phyloP scores from a whole-genome alignment of 64 coral and sea anemone species.

The Stichodactyla helianthus region DNA sequence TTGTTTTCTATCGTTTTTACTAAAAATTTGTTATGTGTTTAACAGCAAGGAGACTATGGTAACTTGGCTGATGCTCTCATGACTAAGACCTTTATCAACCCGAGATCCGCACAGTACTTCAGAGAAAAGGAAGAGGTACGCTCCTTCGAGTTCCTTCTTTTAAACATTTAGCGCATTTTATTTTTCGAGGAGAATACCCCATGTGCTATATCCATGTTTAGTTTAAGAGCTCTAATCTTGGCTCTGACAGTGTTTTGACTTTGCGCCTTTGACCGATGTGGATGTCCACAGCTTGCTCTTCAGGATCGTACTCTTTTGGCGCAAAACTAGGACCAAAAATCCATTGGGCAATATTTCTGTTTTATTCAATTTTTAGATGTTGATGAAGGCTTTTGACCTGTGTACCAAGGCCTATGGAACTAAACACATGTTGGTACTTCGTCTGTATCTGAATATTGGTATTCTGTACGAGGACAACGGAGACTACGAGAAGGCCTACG shows the following conservation, averaged over 20 bases:
- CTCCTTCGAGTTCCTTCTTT: too few species aligned
- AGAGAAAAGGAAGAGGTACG: constrained; percentile 80
- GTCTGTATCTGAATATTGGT: constrained; percentile 90
- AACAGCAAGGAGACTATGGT: constrained; percentile 71
- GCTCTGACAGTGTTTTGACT: too few species aligned
- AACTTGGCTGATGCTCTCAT: constrained; percentile 85
- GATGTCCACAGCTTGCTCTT: too few species aligned
- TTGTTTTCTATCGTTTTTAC: background rate
- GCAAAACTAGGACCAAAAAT: too few species aligned
- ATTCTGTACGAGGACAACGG: constrained; percentile 95
- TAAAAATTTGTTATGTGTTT: background rate
- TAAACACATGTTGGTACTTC: constrained; percentile 96
- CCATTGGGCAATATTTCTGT: background rate
- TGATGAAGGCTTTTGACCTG: constrained; percentile 70
- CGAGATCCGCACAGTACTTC: constrained; percentile 45
- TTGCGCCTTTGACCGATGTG: too few species aligned
- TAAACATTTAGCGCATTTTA: too few species aligned
- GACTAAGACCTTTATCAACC: constrained; percentile 89
- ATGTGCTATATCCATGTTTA: too few species aligned
- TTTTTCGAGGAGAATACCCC: too few species aligned
- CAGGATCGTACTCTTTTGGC: too few species aligned
- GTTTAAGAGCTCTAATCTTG: too few species aligned
- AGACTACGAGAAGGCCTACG: constrained; percentile 81
- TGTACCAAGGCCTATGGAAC: constrained; percentile 89
- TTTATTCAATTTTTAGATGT: constrained; percentile 56